Conservation (phyloP, 2,113 vertebrate species). For the Copsychus sechellarum region DNA sequence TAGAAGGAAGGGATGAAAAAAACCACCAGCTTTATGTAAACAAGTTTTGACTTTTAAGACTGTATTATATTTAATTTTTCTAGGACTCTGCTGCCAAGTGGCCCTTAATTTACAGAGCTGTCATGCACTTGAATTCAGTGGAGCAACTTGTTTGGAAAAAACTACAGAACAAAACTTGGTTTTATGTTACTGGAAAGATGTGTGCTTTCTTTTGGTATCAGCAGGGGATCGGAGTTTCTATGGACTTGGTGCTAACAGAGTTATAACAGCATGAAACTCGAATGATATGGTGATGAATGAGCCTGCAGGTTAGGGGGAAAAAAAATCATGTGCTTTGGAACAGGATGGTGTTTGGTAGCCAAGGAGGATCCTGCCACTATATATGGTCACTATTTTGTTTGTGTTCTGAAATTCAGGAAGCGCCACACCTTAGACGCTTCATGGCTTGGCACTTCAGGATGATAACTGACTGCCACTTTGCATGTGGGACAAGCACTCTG, state of each 20-base stretch:
- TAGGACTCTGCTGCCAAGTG: background rate
- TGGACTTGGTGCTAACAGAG: constrained; percentile 28
- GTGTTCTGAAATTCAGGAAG: background rate
- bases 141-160: constrained; percentile 22
- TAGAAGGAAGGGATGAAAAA: background rate
- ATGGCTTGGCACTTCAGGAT: background rate
- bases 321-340: constrained; percentile 3
- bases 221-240: background rate
- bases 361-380: background rate
- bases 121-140: background rate
- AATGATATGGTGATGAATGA: background rate
- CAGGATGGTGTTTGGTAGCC: background rate
- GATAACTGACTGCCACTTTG: background rate
- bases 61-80: background rate
- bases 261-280: background rate
- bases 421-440: background rate
- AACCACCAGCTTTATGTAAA: background rate
- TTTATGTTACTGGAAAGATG: constrained; percentile 29
- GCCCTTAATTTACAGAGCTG: background rate
- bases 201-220: constrained; percentile 6
- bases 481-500: background rate
- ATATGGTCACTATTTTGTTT: constrained; percentile 1
- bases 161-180: background rate
- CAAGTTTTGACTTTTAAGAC: background rate
- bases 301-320: background rate